Base-by-base conservation (phyloP, 2,888 invertebrate species). In the Erynnis tages region DNA sequence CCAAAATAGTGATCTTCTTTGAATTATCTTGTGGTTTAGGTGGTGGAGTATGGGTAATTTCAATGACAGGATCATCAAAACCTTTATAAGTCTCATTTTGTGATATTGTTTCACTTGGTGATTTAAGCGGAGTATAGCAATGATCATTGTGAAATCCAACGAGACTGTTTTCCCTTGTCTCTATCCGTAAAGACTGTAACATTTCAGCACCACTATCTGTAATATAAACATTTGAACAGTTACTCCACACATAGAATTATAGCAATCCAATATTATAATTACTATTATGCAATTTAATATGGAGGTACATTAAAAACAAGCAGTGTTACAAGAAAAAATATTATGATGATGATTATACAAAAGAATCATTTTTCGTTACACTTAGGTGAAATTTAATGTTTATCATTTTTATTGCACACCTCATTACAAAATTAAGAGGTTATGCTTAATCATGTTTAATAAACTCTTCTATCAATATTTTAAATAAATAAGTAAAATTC, bases 111-210 rank as follows among this genome's bases (percentile, higher is more conserved):
- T 91, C 92, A 64, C 91, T 91, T 21, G 94, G 93, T 52, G 94
- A 93, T 23, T 91, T 93, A 27, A 92, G 90, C 37, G 93, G 91
- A 35, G 95, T 95, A 62, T 96, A 96, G 70, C 95, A 95, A 70
- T 96, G 96, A 76, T 96, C 96, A 83, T 95, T 92, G 67, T 92
- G 92, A 62, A 94, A 92, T 2, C 94, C 92, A 65, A 92, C 90
- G 53, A 92, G 85, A 67, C 89, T 90, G 40, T 88, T 88, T 62
- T 90, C 90, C 61, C 89, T 73, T 44, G 89, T 89, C 65, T 89
- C 89, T 65, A 89, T 87, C 61, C 84, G 75, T 54, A 89, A 67
- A 25, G 88, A 87, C 58, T 89, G 89, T 58, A 90, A 74, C 87
- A 90, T 89, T 74, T 90, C 86, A 49, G 88, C 86, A 54, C 90